Evolutionary conservation across 2,113 vertebrate species (phyloP), one percentile per base, ranked within the genome.

Genomic region (Halcyon senegalensis): DNA sequence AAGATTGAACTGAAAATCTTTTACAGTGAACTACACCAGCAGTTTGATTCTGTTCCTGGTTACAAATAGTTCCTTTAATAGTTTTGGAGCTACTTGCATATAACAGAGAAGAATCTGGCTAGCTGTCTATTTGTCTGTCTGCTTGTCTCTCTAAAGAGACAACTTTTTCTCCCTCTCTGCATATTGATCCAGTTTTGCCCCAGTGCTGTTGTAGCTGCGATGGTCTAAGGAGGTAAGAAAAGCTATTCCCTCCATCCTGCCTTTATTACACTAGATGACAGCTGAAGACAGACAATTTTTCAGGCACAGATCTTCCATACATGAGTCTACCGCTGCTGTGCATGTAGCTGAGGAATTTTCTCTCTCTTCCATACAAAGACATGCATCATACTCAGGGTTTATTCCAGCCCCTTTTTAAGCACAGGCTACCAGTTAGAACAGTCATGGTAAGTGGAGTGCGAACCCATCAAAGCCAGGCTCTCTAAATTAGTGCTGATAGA

Each of bases 51-150:
- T 55, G 77, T 59, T 93, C 67, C 87, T 93, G 78, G 67, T 94
- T 94, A 94, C 91, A 90, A 77, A 93, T 16, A 59, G 90, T 55
- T 96, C 82, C 87, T 91, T 76, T 85, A 91, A 59, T 63, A 59
- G 78, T 6, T 93, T 53, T 89, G 84, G 89, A 95, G 81, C 20
- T 94, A 66, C 8, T 5, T 14, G 66, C n/a, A 5, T n/a, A 24
- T 73, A 82, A 8, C 62, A 72, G 86, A 91, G 93, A 16, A 72
- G 90, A 84, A 93, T 69, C 92, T 97, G 93, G 81, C 90, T 90
- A 4, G 2, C 91, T 96, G 74, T 75, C 93, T 73, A 41, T 91
- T 55, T 89, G 80, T 95, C 94, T 96, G 95, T 93, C 94, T 93
- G 87, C 87, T 55, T 56, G 56, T 78, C 82, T 92, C 63, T 74